These are phyloP conservation scores for Oscheius sp. DNA, from an alignment of 1,140 invertebrate species.

Conservation along the genomic window DNA sequence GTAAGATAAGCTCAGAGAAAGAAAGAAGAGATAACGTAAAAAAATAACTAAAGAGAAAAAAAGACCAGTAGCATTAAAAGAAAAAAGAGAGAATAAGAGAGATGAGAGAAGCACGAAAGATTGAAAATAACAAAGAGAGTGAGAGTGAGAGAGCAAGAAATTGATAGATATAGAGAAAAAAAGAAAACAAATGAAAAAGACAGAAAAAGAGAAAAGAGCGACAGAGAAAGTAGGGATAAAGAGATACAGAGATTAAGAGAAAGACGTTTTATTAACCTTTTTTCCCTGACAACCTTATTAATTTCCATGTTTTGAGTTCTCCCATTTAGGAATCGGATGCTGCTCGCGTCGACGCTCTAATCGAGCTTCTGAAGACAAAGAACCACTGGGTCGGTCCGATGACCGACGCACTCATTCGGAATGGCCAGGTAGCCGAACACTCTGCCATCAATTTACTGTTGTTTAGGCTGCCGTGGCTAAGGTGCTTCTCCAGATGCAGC, in stretches of 20 bases:
- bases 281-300: not conserved
- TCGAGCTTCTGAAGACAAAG: conserved; percentile 56
- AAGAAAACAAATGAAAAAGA: not conserved
- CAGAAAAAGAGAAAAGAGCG: not conserved
- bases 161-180: no score
- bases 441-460: not conserved
- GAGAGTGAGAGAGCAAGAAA: no score
- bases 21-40: no score
- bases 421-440: conserved; percentile 39
- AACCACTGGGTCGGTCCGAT: conserved; percentile 54
- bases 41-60: no score
- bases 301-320: not conserved
- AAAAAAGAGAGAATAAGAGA: no score
- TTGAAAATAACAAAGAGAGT: no score
- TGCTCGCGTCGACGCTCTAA: conserved; percentile 51
- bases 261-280: no score
- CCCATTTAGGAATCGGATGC: conserved; percentile 33
- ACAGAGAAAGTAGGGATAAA: no score
- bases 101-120: no score
- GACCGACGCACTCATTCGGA: conserved; percentile 52
- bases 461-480: not conserved
- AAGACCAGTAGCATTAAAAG: no score
- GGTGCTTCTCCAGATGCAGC: not conserved
- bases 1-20: no score
- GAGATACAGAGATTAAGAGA: no score